A percentile compares a stretch with the other conserved stretches of the same genome.
Evolutionary conservation across 2,888 invertebrate genomes (phyloP).

Genomic region (Oscheius sp.): DNA sequence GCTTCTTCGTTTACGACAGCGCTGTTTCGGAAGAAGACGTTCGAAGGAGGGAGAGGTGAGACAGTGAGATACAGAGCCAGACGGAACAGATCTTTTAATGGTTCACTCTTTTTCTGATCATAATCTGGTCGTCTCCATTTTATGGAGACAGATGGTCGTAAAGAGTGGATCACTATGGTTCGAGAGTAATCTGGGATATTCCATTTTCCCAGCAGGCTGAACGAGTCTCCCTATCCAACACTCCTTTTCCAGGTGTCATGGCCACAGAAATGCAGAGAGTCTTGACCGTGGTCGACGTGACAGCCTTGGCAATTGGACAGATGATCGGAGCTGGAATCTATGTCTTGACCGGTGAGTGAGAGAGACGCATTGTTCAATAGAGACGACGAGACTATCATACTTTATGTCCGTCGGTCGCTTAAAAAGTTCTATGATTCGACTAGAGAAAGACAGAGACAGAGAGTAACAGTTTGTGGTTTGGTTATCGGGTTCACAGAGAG

Average conservation of each 20-base stretch:
- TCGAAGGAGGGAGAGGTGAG: slow-evolving; percentile 15
- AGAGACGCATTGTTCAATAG: background rate
- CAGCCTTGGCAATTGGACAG: slow-evolving; percentile 51
- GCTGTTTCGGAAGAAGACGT: slow-evolving; percentile 15
- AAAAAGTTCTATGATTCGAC: too few relatives aligned
- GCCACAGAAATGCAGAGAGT: slow-evolving; percentile 48
- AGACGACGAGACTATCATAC: background rate
- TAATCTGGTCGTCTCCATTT: background rate
- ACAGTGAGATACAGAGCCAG: too few relatives aligned
- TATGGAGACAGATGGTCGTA: background rate
- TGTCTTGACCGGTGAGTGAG: slow-evolving; percentile 43
- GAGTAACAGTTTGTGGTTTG: background rate
- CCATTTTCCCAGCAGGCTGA: background rate
- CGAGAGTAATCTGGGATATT: background rate
- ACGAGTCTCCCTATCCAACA: background rate
- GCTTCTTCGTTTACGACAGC: slow-evolving; percentile 8
- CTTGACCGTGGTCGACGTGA: slow-evolving; percentile 46
- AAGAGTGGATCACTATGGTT: background rate
- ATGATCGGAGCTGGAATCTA: slow-evolving; percentile 59
- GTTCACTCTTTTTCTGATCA: background rate
- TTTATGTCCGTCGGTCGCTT: background rate
- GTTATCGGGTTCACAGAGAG: background rate
- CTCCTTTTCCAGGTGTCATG: slow-evolving; percentile 26
- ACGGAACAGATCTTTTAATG: too few relatives aligned
- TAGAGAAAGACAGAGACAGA: too few relatives aligned